Conservation (phyloP, 2,888 invertebrate species). For the Sarcophaga rosellei region DNA sequence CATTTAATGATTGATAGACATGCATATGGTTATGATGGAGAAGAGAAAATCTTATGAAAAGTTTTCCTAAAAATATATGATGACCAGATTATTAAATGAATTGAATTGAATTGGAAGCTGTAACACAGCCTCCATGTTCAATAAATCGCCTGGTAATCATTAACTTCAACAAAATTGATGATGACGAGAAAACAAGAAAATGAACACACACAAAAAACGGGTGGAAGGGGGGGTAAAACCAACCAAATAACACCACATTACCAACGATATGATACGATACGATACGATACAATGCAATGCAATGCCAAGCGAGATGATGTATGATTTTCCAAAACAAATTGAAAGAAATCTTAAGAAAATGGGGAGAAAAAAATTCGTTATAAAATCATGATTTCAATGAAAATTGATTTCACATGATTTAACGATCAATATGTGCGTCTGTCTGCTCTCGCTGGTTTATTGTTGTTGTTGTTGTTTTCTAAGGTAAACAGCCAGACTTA, state of each 20-base stretch:
- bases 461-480: too few relatives aligned
- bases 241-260: conserved; percentile 33
- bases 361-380: not conserved
- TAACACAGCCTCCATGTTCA: not conserved
- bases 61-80: not conserved
- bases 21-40: conserved; percentile 4
- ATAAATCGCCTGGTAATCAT: conserved; percentile 37
- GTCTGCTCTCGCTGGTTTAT: not conserved
- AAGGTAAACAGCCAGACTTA: too few relatives aligned
- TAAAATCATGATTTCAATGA: conserved; percentile 74
- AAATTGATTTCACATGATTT: conserved; percentile 80
- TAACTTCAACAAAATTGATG: conserved; percentile 3
- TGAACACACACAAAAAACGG: conserved; percentile 16
- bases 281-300: not conserved
- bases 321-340: conserved; percentile 73
- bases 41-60: conserved; percentile 21
- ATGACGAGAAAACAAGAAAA: not conserved
- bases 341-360: conserved; percentile 59
- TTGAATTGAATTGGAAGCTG: conserved; percentile 25
- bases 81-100: not conserved
- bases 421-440: conserved; percentile 64
- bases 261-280: not conserved
- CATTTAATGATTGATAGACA: conserved; percentile 49
- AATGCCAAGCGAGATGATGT: conserved; percentile 73
- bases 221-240: not conserved